Evolutionary conservation across 2,888 invertebrate genomes (phyloP).

Genomic region (Amphipyra tragopoginis): DNA sequence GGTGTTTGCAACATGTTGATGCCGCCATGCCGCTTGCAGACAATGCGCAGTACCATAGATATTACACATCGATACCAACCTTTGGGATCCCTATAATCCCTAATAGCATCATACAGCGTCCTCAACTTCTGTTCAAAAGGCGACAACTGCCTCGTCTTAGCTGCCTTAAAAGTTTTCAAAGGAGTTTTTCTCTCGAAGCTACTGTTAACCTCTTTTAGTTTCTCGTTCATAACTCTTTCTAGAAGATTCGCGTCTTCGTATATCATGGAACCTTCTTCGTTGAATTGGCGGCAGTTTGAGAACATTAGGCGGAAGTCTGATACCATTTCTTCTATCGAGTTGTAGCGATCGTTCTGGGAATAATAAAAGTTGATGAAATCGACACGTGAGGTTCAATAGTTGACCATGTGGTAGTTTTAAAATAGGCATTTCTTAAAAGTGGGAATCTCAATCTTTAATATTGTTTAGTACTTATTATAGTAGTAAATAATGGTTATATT

Average conservation of each 20-base stretch:
- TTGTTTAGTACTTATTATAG: too few species aligned
- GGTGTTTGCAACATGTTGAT: too few species aligned
- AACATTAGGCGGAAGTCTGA: conserved; percentile 98
- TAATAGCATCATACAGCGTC: conserved; percentile 96
- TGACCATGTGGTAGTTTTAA: too few species aligned
- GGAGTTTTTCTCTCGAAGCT: conserved; percentile 88
- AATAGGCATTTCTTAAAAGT: too few species aligned
- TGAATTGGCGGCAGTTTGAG: conserved; percentile 98
- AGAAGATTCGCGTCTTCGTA: conserved; percentile 97
- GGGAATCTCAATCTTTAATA: too few species aligned
- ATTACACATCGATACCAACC: conserved; percentile 61
- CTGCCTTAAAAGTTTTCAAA: conserved; percentile 85
- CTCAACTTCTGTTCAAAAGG: conserved; percentile 94
- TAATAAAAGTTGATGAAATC: background rate
- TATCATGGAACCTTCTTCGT: conserved; percentile 98
- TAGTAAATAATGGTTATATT: too few species aligned
- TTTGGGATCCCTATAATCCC: conserved; percentile 93
- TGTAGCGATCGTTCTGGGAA: conserved; percentile 92
- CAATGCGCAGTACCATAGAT: too few species aligned
- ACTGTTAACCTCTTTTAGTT: conserved; percentile 93
- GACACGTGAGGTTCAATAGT: background rate
- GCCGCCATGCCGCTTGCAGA: too few species aligned
- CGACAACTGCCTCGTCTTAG: conserved; percentile 85
- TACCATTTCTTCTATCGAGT: conserved; percentile 95
- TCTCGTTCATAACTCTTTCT: conserved; percentile 95